Percentiles rank a stretch among this genome's conserved stretches.
Conservation (phyloP, 2,797 vertebrate species). For the Rhinichthys osculus region DNA sequence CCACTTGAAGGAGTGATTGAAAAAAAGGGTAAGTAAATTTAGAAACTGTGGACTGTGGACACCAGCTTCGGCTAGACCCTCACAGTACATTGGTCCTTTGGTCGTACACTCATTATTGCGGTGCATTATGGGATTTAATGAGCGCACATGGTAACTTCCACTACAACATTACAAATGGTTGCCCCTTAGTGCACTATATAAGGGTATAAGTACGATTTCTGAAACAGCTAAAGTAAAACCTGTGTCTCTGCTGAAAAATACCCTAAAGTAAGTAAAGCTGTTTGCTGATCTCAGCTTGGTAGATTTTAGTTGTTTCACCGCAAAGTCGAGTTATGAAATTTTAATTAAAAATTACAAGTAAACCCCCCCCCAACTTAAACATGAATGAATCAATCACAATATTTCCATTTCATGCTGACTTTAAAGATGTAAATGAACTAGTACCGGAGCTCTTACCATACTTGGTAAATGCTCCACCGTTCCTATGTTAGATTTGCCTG, state of each 20-base stretch:
- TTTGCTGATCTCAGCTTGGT: neutral
- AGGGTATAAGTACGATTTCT: neutral
- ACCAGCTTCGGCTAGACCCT: neutral
- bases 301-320: neutral
- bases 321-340: neutral
- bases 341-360: neutral
- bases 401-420: neutral
- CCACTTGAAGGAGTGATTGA: neutral
- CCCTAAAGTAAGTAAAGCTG: neutral
- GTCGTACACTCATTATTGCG: neutral
- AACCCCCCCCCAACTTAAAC: too few relatives aligned
- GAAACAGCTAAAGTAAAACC: neutral
- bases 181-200: neutral
- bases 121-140: neutral
- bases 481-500: constrained; percentile 14
- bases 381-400: neutral
- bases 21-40: too few relatives aligned
- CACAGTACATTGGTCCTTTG: neutral
- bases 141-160: neutral
- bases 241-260: neutral
- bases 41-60: neutral
- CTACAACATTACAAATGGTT: neutral
- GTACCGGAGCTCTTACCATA: constrained; percentile 21
- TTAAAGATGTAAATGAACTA: neutral
- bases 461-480: constrained; percentile 31